A percentile compares a stretch with the other conserved stretches of the same genome.
Evolutionary conservation across 1,140 invertebrate species (phyloP).

Genomic region (Ylistrum balloti): DNA sequence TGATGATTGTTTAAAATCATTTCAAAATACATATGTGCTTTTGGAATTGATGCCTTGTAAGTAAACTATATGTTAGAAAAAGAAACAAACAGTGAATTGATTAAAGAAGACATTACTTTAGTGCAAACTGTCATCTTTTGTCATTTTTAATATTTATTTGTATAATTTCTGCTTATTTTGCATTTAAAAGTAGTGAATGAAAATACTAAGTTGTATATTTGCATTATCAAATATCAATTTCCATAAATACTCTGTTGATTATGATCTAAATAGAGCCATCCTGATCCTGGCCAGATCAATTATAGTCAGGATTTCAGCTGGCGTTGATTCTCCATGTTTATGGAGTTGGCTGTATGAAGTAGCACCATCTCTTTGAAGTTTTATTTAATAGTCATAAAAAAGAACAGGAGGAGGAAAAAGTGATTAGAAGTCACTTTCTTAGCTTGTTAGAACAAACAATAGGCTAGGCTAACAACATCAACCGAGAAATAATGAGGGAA

Average conservation of each 20-base stretch:
- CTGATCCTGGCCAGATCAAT: not conserved
- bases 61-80: no score
- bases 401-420: not conserved
- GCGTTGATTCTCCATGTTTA: not conserved
- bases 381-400: not conserved
- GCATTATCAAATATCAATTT: not conserved
- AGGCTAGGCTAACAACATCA: not conserved
- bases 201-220: not conserved
- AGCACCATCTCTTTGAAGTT: not conserved
- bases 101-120: no score
- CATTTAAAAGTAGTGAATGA: no score
- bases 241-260: not conserved
- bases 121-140: no score
- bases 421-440: constrained; percentile 12
- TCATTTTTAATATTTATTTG: no score
- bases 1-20: no score
- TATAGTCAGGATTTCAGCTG: constrained; percentile 5
- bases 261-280: not conserved
- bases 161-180: no score
- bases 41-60: no score
- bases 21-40: no score
- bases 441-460: constrained; percentile 39
- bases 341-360: not conserved
- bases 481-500: not conserved
- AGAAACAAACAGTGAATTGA: no score